phyloP scores from a whole-genome alignment of 2,797 vertebrate genomes.

The Typhlichthys eigenmanni region DNA sequence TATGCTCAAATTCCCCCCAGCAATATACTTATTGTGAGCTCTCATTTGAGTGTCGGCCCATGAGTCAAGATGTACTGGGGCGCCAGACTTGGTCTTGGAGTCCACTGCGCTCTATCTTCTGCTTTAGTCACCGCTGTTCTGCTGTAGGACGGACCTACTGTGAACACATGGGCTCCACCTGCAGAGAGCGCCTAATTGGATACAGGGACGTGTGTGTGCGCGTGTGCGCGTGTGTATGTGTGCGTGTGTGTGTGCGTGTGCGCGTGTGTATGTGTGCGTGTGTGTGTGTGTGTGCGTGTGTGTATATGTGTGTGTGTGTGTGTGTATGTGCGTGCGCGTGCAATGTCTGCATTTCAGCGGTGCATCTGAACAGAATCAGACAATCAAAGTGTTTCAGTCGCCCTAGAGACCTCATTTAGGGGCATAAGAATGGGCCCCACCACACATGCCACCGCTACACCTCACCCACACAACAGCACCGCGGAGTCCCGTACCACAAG shows the following conservation, averaged over 20 bases:
- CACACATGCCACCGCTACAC: constrained; percentile 38
- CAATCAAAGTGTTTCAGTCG: constrained; percentile 16
- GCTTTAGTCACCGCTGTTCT: neutral
- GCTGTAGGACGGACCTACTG: neutral
- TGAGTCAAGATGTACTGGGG: too few species aligned
- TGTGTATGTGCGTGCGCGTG: neutral
- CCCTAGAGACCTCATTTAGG: constrained; percentile 33
- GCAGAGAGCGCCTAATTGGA: constrained; percentile 52
- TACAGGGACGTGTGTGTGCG: constrained; percentile 36
- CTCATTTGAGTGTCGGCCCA: too few species aligned
- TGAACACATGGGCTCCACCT: constrained; percentile 67
- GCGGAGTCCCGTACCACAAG: constrained; percentile 42
- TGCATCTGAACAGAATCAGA: too few species aligned
- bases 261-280: neutral
- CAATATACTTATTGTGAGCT: too few species aligned
- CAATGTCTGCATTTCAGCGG: too few species aligned
- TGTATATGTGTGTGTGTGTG: constrained; percentile 23
- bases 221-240: constrained; percentile 6
- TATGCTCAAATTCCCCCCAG: too few species aligned
- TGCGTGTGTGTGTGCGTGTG: constrained; percentile 6
- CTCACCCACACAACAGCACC: constrained; percentile 40
- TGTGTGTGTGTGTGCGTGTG: neutral
- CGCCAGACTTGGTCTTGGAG: too few species aligned
- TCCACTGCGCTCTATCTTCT: too few species aligned
- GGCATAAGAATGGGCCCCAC: constrained; percentile 45